phyloP scores from a whole-genome alignment of 1,140 invertebrate species.

The Ceratitis capitata region DNA sequence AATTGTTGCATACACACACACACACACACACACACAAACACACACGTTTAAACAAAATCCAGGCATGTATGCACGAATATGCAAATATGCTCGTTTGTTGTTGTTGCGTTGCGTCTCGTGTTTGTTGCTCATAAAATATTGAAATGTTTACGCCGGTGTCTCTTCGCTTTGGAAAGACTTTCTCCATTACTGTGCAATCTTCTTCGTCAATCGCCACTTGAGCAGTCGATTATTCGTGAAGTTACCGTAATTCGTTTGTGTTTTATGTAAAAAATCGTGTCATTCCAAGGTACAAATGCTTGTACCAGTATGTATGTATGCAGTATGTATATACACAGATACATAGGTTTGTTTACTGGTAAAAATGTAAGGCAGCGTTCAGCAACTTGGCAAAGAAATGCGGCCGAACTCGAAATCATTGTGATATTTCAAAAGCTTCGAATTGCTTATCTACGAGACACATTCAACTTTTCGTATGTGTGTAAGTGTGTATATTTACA shows the following conservation, averaged over 20 bases:
- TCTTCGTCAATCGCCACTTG: background rate
- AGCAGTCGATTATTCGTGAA: slow-evolving; percentile 24
- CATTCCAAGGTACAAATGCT: background rate
- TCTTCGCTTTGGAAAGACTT: slow-evolving; percentile 32
- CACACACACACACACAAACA: background rate
- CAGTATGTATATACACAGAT: too few relatives aligned
- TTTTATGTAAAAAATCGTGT: background rate
- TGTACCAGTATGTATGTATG: background rate
- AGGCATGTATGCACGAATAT: background rate
- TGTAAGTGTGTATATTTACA: background rate
- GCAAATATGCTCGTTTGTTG: background rate
- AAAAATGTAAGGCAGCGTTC: too few relatives aligned
- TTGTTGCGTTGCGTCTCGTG: background rate
- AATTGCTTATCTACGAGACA: too few relatives aligned
- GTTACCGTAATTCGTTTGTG: background rate
- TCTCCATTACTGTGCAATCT: background rate
- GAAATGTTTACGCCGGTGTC: background rate
- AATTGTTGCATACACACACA: background rate
- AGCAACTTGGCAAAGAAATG: background rate
- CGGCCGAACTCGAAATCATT: background rate
- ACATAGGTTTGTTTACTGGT: too few relatives aligned
- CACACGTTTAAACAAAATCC: too few relatives aligned
- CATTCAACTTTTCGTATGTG: too few relatives aligned
- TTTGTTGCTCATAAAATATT: background rate
- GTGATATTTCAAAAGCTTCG: background rate